Percentiles rank a stretch among this genome's conserved stretches.
Evolutionary conservation across 1,140 invertebrate genomes (phyloP).

Genomic region (Neomicropteryx cornuta): DNA sequence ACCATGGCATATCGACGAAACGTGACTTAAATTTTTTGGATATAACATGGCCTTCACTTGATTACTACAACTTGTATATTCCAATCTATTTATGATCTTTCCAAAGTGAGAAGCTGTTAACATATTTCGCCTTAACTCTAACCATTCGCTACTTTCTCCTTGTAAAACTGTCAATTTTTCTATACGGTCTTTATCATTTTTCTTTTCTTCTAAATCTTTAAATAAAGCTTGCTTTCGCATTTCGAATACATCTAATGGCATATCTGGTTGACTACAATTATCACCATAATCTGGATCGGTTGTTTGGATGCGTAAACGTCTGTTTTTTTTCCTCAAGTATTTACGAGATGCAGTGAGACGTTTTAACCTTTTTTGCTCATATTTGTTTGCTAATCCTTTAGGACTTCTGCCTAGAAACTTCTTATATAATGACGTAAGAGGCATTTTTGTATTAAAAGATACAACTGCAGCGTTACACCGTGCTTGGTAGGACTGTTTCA

Average conservation of each 20-base stretch:
- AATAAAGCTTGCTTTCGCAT: conserved; percentile 7
- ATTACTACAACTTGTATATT: conserved; percentile 14
- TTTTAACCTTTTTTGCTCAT: conserved; percentile 1
- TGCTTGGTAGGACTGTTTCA: conserved; percentile 17
- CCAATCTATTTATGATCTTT: conserved; percentile 18
- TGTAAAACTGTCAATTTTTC: conserved; percentile 18
- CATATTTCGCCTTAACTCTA: conserved; percentile 15
- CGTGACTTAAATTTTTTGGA: conserved; percentile 10
- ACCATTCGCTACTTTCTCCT: conserved; percentile 18
- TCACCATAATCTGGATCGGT: conserved; percentile 8
- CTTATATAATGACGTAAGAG: conserved; percentile 6
- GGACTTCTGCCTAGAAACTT: conserved; percentile 8
- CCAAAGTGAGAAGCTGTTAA: conserved; percentile 28
- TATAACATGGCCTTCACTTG: conserved; percentile 17
- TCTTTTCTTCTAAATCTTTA: conserved; percentile 9
- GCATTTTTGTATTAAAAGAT: conserved; percentile 16
- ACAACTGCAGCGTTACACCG: conserved; percentile 19
- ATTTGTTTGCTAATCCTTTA: conserved; percentile 3
- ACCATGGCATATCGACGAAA: conserved; percentile 17
- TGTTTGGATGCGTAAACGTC: background rate
- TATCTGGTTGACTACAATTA: conserved; percentile 6
- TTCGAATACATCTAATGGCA: conserved; percentile 7
- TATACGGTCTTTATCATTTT: conserved; percentile 12
- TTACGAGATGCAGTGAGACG: too few species aligned
- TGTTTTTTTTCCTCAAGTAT: conserved; percentile 3